Percentiles rank a stretch among this genome's conserved stretches.
These are phyloP conservation scores for Sylvietta virens DNA, from an alignment of 2,113 vertebrate genomes.

Conservation along the genomic window DNA sequence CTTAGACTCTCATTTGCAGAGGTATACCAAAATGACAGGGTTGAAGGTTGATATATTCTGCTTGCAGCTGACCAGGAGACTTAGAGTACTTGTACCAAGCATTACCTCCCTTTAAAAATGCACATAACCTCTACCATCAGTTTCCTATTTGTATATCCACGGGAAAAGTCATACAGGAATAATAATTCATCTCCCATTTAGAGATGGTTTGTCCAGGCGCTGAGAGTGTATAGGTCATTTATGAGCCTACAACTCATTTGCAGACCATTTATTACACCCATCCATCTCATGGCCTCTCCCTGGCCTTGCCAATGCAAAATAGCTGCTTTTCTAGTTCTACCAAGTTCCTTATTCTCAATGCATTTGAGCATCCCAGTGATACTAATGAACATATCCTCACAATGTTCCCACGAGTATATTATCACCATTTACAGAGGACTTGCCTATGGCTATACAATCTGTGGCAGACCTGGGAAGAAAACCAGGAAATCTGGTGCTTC, in stretches of 20 bases:
- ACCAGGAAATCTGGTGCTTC: slow-evolving; percentile 23
- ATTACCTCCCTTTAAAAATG: neutral
- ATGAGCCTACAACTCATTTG: neutral
- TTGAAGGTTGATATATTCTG: neutral
- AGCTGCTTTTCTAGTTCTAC: neutral
- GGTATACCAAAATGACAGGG: neutral
- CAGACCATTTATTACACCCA: neutral
- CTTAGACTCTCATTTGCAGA: neutral
- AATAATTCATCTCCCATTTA: neutral
- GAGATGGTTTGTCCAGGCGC: neutral
- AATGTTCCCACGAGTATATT: neutral
- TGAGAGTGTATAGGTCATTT: neutral
- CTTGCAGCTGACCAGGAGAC: neutral
- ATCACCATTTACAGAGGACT: neutral
- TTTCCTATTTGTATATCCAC: neutral
- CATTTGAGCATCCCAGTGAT: neutral
- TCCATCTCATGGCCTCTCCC: neutral
- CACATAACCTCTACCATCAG: neutral
- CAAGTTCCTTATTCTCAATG: neutral
- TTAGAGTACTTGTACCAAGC: neutral
- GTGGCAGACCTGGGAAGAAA: slow-evolving; percentile 34
- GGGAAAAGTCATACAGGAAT: neutral
- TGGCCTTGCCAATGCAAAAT: neutral
- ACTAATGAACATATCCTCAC: slow-evolving; percentile 19
- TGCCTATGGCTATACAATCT: slow-evolving; percentile 17